Base-by-base conservation (phyloP, 2,888 invertebrate genomes). In the Cynaeus angustus region DNA sequence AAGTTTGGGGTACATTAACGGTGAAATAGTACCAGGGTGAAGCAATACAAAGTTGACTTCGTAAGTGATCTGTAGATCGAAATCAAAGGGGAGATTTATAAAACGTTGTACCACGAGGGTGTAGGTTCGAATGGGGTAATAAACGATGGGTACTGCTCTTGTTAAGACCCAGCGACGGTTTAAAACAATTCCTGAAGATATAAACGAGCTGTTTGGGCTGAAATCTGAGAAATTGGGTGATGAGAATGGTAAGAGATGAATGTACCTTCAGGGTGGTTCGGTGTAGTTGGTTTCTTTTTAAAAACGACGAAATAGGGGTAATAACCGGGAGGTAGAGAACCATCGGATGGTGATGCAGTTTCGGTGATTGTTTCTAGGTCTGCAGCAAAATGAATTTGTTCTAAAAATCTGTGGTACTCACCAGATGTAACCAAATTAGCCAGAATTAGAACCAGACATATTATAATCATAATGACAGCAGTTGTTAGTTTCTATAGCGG, bases 31-130 rank as follows among this genome's bases (percentile, higher is more conserved):
- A 55, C 55, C 38, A 8, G 61, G 61, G 14, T 61, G 61, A n/a
- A 61, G 5, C n/a, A 41, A n/a, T n/a, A 61, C 46, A 12, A n/a
- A 61, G n/a, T 61, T 30, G 14, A 48, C 13, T 21, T 46, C 16
- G 12, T 48, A 10, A 9, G 9, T 10, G 0, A 12, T 58, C 5
- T 9, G 5, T 6, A 55, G 13, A 5, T 38, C n/a, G 5, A 4
- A 14, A 3, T 45, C 28, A 28, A 45, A 10, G 16, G 46, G 16
- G 1, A 16, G 3, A 2, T 33, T 33, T 7, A 33, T 4, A 7
- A 33, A 33, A 1, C 33, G 33, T 33, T 33, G 7, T 33, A 33
- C n/a, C n/a, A n/a, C 33, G 6, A 33, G 9, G 6, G 3, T 33
- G 9, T 48, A 61, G 5, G n/a, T 37, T 12, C 14, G 30, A 9